Conservation (phyloP, 2,888 invertebrate species). For the Apodemia mormo region DNA sequence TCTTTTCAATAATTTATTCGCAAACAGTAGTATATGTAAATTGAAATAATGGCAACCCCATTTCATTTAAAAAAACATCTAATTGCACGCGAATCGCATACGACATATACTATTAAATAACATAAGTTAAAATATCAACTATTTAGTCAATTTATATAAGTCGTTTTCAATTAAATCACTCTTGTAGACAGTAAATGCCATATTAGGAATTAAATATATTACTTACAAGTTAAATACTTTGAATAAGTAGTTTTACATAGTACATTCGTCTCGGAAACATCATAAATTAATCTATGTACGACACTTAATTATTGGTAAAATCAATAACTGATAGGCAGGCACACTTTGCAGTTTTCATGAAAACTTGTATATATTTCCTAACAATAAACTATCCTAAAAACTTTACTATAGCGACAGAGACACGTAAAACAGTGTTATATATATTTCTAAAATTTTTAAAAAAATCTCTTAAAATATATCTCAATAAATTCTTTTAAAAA, state of each 20-base stretch:
- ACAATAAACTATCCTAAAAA: slow-evolving; percentile 57
- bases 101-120: slow-evolving; percentile 10
- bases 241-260: slow-evolving; percentile 46
- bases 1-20: background rate
- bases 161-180: slow-evolving; percentile 73
- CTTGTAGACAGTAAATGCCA: slow-evolving; percentile 79
- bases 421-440: slow-evolving; percentile 69
- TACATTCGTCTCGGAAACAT: slow-evolving; percentile 52
- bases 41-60: slow-evolving; percentile 20
- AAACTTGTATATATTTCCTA: slow-evolving; percentile 49
- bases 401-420: slow-evolving; percentile 71
- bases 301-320: slow-evolving; percentile 60
- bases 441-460: slow-evolving; percentile 69
- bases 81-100: slow-evolving; percentile 44
- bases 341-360: slow-evolving; percentile 54
- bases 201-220: slow-evolving; percentile 75
- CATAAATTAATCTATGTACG: slow-evolving; percentile 46
- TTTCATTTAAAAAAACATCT: slow-evolving; percentile 30
- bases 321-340: slow-evolving; percentile 61
- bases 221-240: slow-evolving; percentile 60
- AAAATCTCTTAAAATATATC: slow-evolving; percentile 81
- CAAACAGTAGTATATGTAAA: background rate
- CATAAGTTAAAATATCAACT: slow-evolving; percentile 54
- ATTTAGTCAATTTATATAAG: slow-evolving; percentile 68
- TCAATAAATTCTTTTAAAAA: slow-evolving; percentile 64